Conservation (phyloP, 2,888 invertebrate species). For the Nomada fabriciana region DNA sequence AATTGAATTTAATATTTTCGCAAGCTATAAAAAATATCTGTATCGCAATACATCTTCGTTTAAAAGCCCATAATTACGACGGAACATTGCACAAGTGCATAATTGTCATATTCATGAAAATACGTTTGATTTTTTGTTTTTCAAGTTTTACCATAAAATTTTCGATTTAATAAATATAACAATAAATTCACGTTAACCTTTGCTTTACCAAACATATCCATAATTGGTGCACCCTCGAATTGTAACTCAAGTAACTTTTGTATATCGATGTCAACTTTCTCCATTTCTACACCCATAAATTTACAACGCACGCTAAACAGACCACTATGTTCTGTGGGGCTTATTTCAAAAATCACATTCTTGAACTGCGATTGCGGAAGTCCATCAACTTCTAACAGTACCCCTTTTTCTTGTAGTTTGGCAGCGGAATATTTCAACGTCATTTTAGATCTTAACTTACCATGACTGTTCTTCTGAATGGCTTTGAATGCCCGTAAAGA, state of each 20-base stretch:
- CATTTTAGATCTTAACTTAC: constrained; percentile 86
- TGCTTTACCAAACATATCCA: constrained; percentile 92
- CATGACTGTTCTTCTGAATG: constrained; percentile 75
- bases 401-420: constrained; percentile 89
- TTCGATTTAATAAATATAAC: constrained; percentile 90
- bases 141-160: constrained; percentile 89
- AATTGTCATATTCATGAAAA: constrained; percentile 21
- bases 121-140: neutral
- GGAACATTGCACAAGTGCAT: constrained; percentile 51
- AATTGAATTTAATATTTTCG: neutral
- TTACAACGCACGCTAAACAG: constrained; percentile 90
- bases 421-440: constrained; percentile 89
- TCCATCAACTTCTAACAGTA: constrained; percentile 89
- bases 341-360: constrained; percentile 91
- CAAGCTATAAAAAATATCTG: neutral
- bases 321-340: constrained; percentile 88
- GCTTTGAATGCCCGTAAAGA: constrained; percentile 86
- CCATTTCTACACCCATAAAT: constrained; percentile 92
- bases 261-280: constrained; percentile 89
- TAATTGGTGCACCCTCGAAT: constrained; percentile 90
- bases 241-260: constrained; percentile 91
- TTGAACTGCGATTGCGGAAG: constrained; percentile 89
- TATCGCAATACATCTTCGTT: neutral
- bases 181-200: constrained; percentile 91
- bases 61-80: constrained; percentile 24